These are phyloP conservation scores for Saccostrea echinata DNA, from an alignment of 1,140 invertebrate genomes.

Conservation along the genomic window DNA sequence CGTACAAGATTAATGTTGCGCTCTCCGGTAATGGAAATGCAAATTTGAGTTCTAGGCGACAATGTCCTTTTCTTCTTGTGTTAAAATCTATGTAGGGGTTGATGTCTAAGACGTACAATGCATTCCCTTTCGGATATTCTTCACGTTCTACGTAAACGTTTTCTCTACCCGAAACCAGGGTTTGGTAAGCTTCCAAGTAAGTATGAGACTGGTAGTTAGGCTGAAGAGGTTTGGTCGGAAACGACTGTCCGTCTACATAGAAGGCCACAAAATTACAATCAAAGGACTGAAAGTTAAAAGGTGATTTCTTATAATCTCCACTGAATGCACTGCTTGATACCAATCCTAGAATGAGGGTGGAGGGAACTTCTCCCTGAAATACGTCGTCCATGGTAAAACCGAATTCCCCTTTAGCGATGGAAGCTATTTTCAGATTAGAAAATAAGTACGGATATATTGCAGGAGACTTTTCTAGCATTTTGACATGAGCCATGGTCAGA, in stretches of 20 bases:
- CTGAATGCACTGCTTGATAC: constrained; percentile 41
- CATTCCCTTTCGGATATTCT: neutral
- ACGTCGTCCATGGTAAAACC: constrained; percentile 22
- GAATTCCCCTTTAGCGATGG: constrained; percentile 46
- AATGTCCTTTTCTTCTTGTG: constrained; percentile 45
- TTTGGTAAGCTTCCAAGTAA: constrained; percentile 44
- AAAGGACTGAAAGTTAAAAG: constrained; percentile 43
- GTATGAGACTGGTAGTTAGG: neutral
- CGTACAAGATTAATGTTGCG: constrained; percentile 51
- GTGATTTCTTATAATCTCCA: constrained; percentile 54
- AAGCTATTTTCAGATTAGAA: constrained; percentile 45
- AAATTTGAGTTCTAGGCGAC: constrained; percentile 50
- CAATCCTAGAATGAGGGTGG: constrained; percentile 19
- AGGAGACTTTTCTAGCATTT: constrained; percentile 22
- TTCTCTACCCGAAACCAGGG: neutral
- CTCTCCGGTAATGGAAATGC: constrained; percentile 47
- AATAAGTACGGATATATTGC: constrained; percentile 42
- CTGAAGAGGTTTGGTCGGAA: constrained; percentile 47
- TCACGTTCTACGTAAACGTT: neutral
- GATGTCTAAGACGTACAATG: constrained; percentile 42
- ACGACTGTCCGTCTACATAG: constrained; percentile 54
- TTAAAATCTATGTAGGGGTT: constrained; percentile 42
- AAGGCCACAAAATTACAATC: constrained; percentile 50
- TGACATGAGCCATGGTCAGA: constrained; percentile 42
- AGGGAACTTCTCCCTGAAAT: constrained; percentile 49